Evolutionary conservation across 1,140 invertebrate species (phyloP).

Genomic region (Antheraea mylitta): DNA sequence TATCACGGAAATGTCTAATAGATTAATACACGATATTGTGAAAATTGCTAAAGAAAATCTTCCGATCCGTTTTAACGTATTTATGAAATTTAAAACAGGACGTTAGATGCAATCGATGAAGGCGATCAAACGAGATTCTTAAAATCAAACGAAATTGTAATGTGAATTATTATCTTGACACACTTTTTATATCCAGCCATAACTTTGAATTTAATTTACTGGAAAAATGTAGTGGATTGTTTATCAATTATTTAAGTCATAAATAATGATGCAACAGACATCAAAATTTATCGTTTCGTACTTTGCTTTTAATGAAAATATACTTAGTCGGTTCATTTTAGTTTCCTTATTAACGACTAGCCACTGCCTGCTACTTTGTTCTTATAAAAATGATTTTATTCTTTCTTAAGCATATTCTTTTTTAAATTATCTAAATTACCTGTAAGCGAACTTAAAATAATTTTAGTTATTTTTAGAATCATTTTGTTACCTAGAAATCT

Average conservation of each 20-base stretch:
- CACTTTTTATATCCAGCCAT: background rate
- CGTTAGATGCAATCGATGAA: background rate
- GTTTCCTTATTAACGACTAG: too few relatives aligned
- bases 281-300: background rate
- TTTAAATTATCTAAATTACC: too few relatives aligned
- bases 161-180: background rate
- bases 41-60: background rate
- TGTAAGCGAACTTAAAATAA: too few relatives aligned
- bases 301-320: background rate
- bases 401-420: too few relatives aligned
- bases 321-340: too few relatives aligned
- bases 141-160: background rate
- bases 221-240: background rate
- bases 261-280: background rate
- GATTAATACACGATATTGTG: too few relatives aligned
- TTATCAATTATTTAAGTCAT: background rate
- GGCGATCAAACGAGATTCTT: background rate
- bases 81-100: background rate
- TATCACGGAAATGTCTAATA: too few relatives aligned
- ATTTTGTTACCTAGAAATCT: too few relatives aligned
- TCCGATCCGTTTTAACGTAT: background rate
- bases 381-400: too few relatives aligned
- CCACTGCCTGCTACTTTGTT: too few relatives aligned
- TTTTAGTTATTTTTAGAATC: too few relatives aligned
- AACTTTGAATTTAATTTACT: background rate